Base-by-base conservation (phyloP, 2,888 invertebrate genomes). In the Agonopterix heracliana region DNA sequence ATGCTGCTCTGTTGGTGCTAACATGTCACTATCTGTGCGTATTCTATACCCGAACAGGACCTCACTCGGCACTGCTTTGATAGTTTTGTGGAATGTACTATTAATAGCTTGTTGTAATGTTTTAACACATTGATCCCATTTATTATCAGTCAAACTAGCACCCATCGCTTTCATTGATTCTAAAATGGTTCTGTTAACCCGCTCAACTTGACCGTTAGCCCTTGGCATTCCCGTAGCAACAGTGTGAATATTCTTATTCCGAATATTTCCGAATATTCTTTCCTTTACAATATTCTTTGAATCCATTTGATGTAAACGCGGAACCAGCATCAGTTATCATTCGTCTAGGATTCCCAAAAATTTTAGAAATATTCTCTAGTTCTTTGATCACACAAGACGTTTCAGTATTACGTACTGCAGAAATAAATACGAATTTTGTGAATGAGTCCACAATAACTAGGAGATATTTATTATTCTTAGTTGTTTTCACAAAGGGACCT, bases 401-500 rank as follows among this genome's bases (percentile, higher is more conserved):
- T 4, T 54, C 45, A 3, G 52, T 60, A 10, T 47, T 48, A 9
- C 34, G 46, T 4, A 55, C 53, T 2, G 68, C 57, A 35, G 55
- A 60, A 8, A 68, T 50, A 48, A 68, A 68, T 5, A 63, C 53
- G 58, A 68, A 74, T 54, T 71, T 72, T 7, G 68, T 72, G 51
- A 70, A 72, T 2, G 57, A 63, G 49, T 71, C 70, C 10, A 71
- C 64, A 0, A 53, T 46, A 0, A n/a, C n/a, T n/a, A n/a, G n/a
- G n/a, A n/a, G n/a, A n/a, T n/a, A n/a, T n/a, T n/a, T n/a, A n/a
- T n/a, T 60, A 2, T 54, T 52, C 12, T 56, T 54, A 11, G 49
- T 53, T 38, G 59, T 58, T 52, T 54, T 54, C 5, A 61, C 57
- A 48, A 64, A 66, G 8, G 64, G 66, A 5, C 65, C 64, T 34